A percentile compares a stretch with the other conserved stretches of the same genome.
phyloP scores from a whole-genome alignment of 2,797 vertebrate genomes.

The Triplophysa bombifrons region DNA sequence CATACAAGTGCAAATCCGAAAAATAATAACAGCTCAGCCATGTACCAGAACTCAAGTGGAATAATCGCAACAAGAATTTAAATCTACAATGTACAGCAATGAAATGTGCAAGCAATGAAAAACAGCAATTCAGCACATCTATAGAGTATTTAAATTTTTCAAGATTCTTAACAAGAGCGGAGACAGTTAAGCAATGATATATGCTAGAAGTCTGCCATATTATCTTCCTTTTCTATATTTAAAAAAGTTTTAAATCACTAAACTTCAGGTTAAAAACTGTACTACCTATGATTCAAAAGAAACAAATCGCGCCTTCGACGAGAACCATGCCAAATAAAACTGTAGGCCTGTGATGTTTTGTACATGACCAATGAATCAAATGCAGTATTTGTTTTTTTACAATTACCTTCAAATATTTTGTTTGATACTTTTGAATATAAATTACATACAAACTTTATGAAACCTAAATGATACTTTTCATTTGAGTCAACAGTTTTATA shows the following conservation, averaged over 20 bases:
- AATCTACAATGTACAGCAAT: neutral
- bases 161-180: neutral
- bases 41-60: slow-evolving; percentile 31
- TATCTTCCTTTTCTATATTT: neutral
- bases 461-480: no score
- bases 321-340: neutral
- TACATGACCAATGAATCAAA: neutral
- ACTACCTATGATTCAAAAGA: neutral
- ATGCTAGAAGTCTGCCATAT: neutral
- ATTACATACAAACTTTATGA: no score
- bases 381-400: no score
- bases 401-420: no score
- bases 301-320: neutral
- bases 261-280: neutral
- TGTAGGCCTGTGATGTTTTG: neutral
- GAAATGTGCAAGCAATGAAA: neutral
- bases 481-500: neutral
- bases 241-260: neutral
- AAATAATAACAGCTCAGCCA: slow-evolving; percentile 5
- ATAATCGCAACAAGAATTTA: slow-evolving; percentile 10
- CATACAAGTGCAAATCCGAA: slow-evolving; percentile 23
- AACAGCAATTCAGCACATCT: neutral
- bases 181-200: neutral
- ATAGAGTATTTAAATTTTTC: neutral
- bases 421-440: no score